Base-by-base conservation (phyloP, 2,113 vertebrate species). In the Carlito syrichta region DNA sequence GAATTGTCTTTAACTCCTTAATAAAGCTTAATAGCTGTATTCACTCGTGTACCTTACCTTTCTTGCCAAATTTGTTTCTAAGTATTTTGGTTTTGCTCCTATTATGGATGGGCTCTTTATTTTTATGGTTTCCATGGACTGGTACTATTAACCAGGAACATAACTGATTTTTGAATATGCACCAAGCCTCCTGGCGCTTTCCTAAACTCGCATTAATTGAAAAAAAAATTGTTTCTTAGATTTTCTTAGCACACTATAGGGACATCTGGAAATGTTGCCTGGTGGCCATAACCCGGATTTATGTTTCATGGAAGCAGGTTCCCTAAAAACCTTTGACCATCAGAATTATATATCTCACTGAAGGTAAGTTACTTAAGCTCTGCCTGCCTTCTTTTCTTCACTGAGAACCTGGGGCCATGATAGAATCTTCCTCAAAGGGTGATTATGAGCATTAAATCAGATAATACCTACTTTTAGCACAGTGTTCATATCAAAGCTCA, bases 341-440 rank as follows among this genome's bases (percentile, higher is more conserved):
- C 78, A 19, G 14, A 32, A 10, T 68, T 63, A 11, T 23, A 43
- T 50, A 43, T 35, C 54, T 43, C 35, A 13, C 45, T 8, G 7
- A 2, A 22, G n/a, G 32, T 58, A 43, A 38, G 48, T 23, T 27
- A 8, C 50, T 43, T 30, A 35, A 73, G 32, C 11, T 8, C 45
- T 32, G 32, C 3, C 16, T 11, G 71, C 38, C 79, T 89, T 35
- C 12, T 17, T 52, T 68, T 60, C 45, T 83, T 73, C 50, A 8
- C 13, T 19, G 12, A 11, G 52, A 52, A 32, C 8, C 14, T 25
- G 58, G 58, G 20, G 3, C 50, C 43, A 22, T 5, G 43, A 56
- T 0, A 0, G 32, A 56, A 2, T 25, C 58, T 14, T 76, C n/a
- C 14, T 66, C 5, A 4, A 3, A 2, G 10, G 48, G 38, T 71